Base-by-base conservation (phyloP, 2,797 vertebrate species). In the Centropyge bicolor region DNA sequence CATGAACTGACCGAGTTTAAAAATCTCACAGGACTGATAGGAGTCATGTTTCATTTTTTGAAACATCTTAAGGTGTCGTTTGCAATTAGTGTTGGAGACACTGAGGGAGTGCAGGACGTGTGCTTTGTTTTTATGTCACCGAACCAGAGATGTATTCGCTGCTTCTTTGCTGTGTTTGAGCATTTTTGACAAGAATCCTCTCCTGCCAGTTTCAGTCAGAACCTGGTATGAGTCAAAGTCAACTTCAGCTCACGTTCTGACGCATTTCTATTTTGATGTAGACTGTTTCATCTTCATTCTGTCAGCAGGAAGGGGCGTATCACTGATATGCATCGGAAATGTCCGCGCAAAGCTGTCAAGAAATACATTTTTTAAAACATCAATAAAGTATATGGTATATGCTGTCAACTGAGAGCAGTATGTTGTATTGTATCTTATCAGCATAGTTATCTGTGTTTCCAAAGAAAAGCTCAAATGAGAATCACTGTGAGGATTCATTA, bases 161-260 rank as follows among this genome's bases (percentile, higher is more conserved):
- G 51, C 43, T 72, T 88, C 68, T 54, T 64, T 14, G 8, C 66
- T 11, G n/a, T 16, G 46, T 81, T 74, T 72, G 79, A 83, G 74
- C n/a, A 38, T 63, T 71, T 86, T 65, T 81, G 68, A 90, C 82
- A 82, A 81, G 85, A 81, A 69, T 79, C 70, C 73, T 61, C 45
- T 82, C 51, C 84, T 89, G 92, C 87, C 91, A 90, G 70, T 91
- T 89, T 78, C 74, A 90, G 78, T 90, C 88, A 86, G 76, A 87
- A 69, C 56, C 82, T 60, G 85, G 67, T 88, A 85, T 56, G 78
- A 91, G 84, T 87, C 81, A 77, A 88, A 89, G 80, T 90, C 82
- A 86, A 84, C 80, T 85, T 74, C 80, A 83, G 57, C 83, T 76
- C 68, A 46, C 27, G 75, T 82, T 82, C 74, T 80, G 86, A 88